These are phyloP conservation scores for Halotydeus destructor DNA, from an alignment of 1,140 invertebrate genomes.

Conservation along the genomic window DNA sequence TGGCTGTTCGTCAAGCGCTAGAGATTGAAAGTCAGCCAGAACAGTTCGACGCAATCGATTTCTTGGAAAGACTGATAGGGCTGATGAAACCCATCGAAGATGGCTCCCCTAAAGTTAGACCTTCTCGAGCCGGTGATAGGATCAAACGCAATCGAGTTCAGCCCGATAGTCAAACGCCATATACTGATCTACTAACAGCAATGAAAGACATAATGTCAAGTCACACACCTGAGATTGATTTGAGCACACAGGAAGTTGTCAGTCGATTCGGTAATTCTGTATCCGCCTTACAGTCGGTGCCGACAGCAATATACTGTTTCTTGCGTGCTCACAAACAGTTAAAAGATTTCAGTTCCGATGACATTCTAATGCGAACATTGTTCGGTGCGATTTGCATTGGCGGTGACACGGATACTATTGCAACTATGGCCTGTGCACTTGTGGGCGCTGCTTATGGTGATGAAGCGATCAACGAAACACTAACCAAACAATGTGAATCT, in stretches of 20 bases:
- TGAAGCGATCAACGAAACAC: slow-evolving; percentile 32
- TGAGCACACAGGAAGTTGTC: slow-evolving; percentile 30
- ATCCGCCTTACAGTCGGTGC: slow-evolving; percentile 43
- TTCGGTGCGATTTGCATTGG: slow-evolving; percentile 46
- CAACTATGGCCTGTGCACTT: slow-evolving; percentile 51
- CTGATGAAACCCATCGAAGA: slow-evolving; percentile 38
- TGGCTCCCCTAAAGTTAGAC: slow-evolving; percentile 26
- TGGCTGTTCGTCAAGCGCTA: slow-evolving; percentile 24
- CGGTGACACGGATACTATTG: slow-evolving; percentile 59
- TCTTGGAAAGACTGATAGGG: slow-evolving; percentile 28
- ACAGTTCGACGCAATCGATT: slow-evolving; percentile 12
- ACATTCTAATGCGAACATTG: slow-evolving; percentile 39
- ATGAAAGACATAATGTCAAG: slow-evolving; percentile 21
- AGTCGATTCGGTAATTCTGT: slow-evolving; percentile 37
- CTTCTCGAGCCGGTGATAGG: too few relatives aligned
- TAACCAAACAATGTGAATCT: slow-evolving; percentile 40
- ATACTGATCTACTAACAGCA: slow-evolving; percentile 20
- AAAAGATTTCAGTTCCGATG: slow-evolving; percentile 33
- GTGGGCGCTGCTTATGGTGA: slow-evolving; percentile 48
- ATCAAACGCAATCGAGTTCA: too few relatives aligned
- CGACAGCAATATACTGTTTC: slow-evolving; percentile 52
- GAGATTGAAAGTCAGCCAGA: slow-evolving; percentile 14
- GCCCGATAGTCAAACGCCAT: slow-evolving; percentile 16
- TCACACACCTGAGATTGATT: slow-evolving; percentile 7
- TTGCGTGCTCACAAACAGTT: slow-evolving; percentile 36